Evolutionary conservation across 2,888 invertebrate genomes (phyloP).

Genomic region (Pristionchus mayeri): DNA sequence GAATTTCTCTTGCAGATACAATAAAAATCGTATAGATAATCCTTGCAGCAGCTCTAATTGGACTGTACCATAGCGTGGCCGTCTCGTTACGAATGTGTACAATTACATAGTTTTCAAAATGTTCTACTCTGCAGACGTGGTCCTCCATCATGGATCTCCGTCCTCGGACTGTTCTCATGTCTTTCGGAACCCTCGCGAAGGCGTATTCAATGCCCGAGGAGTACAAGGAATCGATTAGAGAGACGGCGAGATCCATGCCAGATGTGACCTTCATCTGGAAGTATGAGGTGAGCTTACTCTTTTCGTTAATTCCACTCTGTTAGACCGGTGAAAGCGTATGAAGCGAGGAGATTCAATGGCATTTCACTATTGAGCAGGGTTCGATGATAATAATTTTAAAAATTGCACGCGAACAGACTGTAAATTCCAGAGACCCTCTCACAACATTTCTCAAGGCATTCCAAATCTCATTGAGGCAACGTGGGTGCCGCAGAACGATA

Average conservation of each 20-base stretch:
- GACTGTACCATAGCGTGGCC: no score
- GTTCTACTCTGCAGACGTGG: slow-evolving; percentile 37
- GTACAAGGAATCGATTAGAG: slow-evolving; percentile 54
- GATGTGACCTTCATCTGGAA: slow-evolving; percentile 64
- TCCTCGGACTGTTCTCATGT: slow-evolving; percentile 53
- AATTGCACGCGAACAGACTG: no score
- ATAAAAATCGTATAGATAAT: no score
- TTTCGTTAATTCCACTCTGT: background rate
- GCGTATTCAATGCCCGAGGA: slow-evolving; percentile 58
- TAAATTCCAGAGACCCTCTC: background rate
- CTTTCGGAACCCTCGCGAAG: slow-evolving; percentile 61
- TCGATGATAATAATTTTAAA: background rate
- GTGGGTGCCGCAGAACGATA: slow-evolving; percentile 32
- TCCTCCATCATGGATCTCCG: slow-evolving; percentile 7
- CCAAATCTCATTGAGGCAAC: background rate
- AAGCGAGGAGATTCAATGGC: no score
- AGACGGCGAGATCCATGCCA: slow-evolving; percentile 53
- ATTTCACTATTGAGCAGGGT: no score
- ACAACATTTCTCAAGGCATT: slow-evolving; percentile 28
- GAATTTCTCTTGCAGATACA: no score
- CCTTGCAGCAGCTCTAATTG: no score
- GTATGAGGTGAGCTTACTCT: slow-evolving; percentile 53
- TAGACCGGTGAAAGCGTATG: no score
- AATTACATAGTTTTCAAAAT: no score
- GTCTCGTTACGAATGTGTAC: no score